phyloP scores from a whole-genome alignment of 23 tunicate genomes.

The Diplosoma virens region DNA sequence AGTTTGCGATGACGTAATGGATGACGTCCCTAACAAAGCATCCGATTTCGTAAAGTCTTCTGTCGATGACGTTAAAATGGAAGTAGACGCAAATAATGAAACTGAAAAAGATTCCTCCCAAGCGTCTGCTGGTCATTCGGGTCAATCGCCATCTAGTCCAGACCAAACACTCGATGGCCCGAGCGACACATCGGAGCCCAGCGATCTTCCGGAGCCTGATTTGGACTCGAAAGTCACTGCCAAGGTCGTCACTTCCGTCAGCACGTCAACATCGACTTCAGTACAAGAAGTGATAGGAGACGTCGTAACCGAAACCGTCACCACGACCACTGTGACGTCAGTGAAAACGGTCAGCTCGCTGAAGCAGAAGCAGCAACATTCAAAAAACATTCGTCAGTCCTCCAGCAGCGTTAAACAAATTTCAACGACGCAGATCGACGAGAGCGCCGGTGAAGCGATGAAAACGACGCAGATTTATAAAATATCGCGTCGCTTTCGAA shows the following conservation, averaged over 20 bases:
- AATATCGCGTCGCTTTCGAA: conserved; percentile 30
- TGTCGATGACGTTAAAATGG: too few relatives aligned
- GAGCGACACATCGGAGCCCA: not conserved
- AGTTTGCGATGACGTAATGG: too few relatives aligned
- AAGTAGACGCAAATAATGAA: too few relatives aligned
- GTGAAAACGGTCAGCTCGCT: not conserved
- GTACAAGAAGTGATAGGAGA: not conserved
- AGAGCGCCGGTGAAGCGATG: not conserved
- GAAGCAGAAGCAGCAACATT: too few relatives aligned
- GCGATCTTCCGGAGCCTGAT: too few relatives aligned
- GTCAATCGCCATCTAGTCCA: too few relatives aligned
- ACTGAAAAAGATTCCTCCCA: too few relatives aligned
- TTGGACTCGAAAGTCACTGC: not conserved
- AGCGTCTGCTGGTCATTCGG: too few relatives aligned
- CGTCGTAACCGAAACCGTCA: not conserved
- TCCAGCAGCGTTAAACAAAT: not conserved
- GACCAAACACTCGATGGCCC: too few relatives aligned
- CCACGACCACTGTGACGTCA: not conserved
- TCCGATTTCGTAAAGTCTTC: too few relatives aligned
- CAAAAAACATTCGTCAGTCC: too few relatives aligned
- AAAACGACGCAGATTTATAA: not conserved
- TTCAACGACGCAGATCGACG: conserved; percentile 9
- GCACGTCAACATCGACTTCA: not conserved
- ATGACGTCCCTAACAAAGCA: too few relatives aligned
- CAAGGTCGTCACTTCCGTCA: not conserved